Percentiles rank a stretch among this genome's conserved stretches.
Conservation (phyloP, 2,888 invertebrate genomes). For the Diplolepis rosae region DNA sequence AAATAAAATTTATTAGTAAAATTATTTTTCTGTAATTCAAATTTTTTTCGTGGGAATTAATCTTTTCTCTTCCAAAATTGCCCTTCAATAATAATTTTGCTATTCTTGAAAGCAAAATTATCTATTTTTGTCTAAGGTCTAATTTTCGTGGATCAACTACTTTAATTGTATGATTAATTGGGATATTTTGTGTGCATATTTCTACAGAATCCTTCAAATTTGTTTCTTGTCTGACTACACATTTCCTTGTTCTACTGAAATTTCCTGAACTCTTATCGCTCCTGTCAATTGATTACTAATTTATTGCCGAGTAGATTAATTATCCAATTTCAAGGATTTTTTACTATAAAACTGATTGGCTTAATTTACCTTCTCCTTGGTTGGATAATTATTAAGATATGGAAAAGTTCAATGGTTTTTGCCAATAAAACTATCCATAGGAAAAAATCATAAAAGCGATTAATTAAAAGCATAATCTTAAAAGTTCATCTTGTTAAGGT, state of each 20-base stretch:
- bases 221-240: background rate
- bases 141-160: no score
- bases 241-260: background rate
- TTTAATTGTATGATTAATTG: background rate
- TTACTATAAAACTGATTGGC: no score
- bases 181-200: background rate
- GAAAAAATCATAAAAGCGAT: background rate
- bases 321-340: background rate
- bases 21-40: no score
- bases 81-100: no score
- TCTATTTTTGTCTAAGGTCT: no score
- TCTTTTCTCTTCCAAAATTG: no score
- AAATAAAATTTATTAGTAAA: no score
- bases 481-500: background rate
- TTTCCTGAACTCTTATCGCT: background rate
- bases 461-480: background rate
- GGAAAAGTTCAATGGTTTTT: background rate
- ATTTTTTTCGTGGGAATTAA: no score
- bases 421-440: background rate
- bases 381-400: background rate
- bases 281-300: background rate
- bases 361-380: no score
- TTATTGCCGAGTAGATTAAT: background rate
- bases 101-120: no score
- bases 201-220: background rate